Percentiles rank a stretch among this genome's conserved stretches.
phyloP scores from a whole-genome alignment of 2,113 vertebrate species.

The Anthoscopus minutus region DNA sequence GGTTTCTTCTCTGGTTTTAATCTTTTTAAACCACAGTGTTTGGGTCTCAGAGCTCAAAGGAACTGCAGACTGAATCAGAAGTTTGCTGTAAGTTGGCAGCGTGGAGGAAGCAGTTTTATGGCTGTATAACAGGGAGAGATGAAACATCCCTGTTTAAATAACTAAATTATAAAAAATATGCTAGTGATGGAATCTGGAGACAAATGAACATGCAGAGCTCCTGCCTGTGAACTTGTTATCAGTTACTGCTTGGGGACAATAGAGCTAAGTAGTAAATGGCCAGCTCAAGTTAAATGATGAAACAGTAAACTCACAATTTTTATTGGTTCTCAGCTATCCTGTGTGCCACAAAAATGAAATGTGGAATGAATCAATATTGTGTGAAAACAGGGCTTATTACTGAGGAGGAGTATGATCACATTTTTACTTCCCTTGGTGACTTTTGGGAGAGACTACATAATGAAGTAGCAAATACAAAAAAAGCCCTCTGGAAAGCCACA shows the following conservation, averaged over 20 bases:
- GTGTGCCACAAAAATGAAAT: neutral
- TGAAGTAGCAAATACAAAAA: neutral
- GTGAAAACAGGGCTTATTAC: neutral
- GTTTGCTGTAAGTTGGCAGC: neutral
- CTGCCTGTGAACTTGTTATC: neutral
- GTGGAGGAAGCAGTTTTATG: neutral
- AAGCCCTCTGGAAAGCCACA: neutral
- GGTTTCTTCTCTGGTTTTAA: conserved; percentile 54
- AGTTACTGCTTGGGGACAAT: neutral
- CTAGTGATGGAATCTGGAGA: neutral
- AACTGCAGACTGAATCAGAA: neutral
- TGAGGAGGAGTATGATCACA: neutral
- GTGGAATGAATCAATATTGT: neutral
- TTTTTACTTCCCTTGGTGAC: neutral
- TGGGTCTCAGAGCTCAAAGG: conserved; percentile 39
- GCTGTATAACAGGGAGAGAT: neutral
- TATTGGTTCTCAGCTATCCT: neutral
- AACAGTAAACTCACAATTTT: neutral
- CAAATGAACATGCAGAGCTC: neutral
- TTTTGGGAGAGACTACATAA: neutral
- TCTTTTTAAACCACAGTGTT: conserved; percentile 20
- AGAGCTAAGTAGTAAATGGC: neutral
- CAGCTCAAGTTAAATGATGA: neutral
- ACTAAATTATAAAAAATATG: neutral
- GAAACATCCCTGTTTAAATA: neutral